Evolutionary conservation across 2,888 invertebrate genomes (phyloP), one percentile per base, ranked within the genome.

Genomic region (Drosophila limbata): DNA sequence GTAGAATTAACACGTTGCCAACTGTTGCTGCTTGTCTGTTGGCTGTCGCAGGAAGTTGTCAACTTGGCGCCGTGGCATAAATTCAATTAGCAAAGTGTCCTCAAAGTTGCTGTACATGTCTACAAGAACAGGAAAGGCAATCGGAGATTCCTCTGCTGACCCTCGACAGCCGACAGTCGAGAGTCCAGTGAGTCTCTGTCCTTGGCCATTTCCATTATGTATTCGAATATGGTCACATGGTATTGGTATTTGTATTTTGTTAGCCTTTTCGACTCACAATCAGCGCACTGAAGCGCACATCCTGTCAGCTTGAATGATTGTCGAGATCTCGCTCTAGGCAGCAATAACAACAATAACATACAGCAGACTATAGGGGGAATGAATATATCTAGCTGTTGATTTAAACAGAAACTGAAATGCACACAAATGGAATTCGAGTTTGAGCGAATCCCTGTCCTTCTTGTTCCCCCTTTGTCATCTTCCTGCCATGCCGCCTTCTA

Each of bases 351-450:
- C 25, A 52, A 21, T 17, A 55, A 39, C 28, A 55, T 15, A 15
- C 13, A 52, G 13, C 10, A 10, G 47, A 37, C 25, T 50, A n/a
- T 51, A 28, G 13, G 48, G 37, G 55, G 48, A 45, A 51, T 51
- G 52, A 70, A 70, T 55, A 48, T 67, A 62, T 74, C 47, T 63
- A 67, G 63, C 45, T 69, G 65, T 78, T 86, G 88, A 86, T 86
- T 89, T 86, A 81, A 86, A 88, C 89, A 75, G 61, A 86, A 86
- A 83, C 84, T 89, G 85, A 86, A 86, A 88, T 88, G 90, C 89
- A 88, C 85, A 89, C 90, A 89, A 86, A 86, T 86, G 90, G 84
- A 90, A 85, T 85, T 86, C 70, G 67, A 83, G 75, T 78, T 77
- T 71, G 89, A 82, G 80, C 69, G 39, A 57, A 45, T 9, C 42